Evolutionary conservation across 1,140 invertebrate genomes (phyloP).

Genomic region (Bicyclus anynana): DNA sequence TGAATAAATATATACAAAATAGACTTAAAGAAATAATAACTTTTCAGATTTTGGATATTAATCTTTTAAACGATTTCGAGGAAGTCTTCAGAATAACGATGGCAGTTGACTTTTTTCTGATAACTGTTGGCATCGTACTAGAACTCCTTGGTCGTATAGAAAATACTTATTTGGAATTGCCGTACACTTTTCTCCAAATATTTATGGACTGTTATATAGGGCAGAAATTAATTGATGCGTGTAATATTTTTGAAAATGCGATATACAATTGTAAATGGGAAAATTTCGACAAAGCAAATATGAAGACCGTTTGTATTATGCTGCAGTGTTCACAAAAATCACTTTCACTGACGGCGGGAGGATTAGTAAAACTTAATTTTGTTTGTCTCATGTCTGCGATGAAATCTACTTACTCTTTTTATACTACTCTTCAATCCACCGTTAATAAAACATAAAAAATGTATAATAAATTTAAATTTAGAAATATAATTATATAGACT

Average conservation of each 20-base stretch:
- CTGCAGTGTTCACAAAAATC: constrained; percentile 46
- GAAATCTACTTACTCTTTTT: constrained; percentile 41
- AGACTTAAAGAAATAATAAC: constrained; percentile 32
- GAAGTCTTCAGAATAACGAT: constrained; percentile 36
- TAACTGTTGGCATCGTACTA: constrained; percentile 32
- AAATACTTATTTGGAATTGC: constrained; percentile 39
- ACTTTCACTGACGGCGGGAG: constrained; percentile 43
- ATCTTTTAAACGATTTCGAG: constrained; percentile 33
- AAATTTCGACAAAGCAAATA: constrained; percentile 39
- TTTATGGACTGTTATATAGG: constrained; percentile 43
- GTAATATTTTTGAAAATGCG: constrained; percentile 29
- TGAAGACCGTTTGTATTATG: constrained; percentile 39
- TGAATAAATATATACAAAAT: constrained; percentile 34
- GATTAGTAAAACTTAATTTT: constrained; percentile 35
- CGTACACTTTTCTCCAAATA: constrained; percentile 37
- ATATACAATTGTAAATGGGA: constrained; percentile 52
- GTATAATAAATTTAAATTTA: too few relatives aligned
- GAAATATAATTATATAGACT: too few relatives aligned
- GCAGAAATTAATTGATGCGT: constrained; percentile 43
- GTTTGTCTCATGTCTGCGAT: constrained; percentile 39
- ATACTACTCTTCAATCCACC: constrained; percentile 34
- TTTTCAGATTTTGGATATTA: constrained; percentile 36
- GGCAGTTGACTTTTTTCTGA: constrained; percentile 44
- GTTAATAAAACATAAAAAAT: background rate
- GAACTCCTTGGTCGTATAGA: constrained; percentile 40